These are phyloP conservation scores for Nycteola revayana DNA, from an alignment of 2,888 invertebrate genomes.

Conservation along the genomic window DNA sequence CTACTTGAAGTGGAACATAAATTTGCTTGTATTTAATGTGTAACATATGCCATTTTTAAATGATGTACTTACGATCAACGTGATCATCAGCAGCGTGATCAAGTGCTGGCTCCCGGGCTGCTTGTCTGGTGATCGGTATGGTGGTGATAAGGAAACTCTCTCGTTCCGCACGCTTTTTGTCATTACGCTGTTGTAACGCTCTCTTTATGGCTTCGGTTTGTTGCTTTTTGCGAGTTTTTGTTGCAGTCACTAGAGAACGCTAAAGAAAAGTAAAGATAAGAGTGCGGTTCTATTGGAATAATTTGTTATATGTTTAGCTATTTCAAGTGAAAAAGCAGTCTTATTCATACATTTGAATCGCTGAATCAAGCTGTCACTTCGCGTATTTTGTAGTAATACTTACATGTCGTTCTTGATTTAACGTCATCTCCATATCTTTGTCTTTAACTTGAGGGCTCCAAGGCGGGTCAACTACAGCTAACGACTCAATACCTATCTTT, in stretches of 20 bases:
- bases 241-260: slow-evolving; percentile 98
- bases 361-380: no score
- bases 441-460: slow-evolving; percentile 99
- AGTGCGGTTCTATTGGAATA: no score
- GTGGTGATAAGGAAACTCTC: slow-evolving; percentile 98
- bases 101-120: slow-evolving; percentile 97
- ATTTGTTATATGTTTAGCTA: no score
- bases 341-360: no score
- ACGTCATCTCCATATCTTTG: slow-evolving; percentile 99
- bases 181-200: slow-evolving; percentile 97
- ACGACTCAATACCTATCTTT: slow-evolving; percentile 97
- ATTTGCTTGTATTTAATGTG: no score
- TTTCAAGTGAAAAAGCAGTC: no score
- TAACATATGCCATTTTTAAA: no score
- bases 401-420: slow-evolving; percentile 98
- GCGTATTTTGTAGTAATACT: no score
- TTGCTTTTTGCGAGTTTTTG: slow-evolving; percentile 98
- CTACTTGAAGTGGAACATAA: no score
- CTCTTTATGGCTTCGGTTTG: slow-evolving; percentile 98
- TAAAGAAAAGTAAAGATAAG: no score
- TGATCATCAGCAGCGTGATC: slow-evolving; percentile 94
- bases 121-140: slow-evolving; percentile 96
- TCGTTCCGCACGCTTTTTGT: slow-evolving; percentile 95
- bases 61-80: slow-evolving; percentile 85
- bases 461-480: slow-evolving; percentile 98